A percentile compares a stretch with the other conserved stretches of the same genome.
Conservation (phyloP, 2,797 vertebrate species). For the Bryconaethiops microstoma region DNA sequence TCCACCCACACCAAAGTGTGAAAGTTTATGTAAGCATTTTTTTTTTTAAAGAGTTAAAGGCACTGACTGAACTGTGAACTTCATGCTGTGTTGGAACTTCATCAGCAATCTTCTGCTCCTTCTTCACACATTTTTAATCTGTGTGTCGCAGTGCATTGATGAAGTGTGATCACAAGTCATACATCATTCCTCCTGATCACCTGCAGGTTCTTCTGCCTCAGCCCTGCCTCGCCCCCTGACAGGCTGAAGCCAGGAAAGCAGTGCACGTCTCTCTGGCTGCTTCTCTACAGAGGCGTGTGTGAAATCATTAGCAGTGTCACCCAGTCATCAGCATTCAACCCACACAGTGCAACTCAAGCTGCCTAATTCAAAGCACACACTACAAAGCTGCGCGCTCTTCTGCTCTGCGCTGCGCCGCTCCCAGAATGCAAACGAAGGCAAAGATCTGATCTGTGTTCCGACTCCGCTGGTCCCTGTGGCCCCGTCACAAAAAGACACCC, state of each 20-base stretch:
- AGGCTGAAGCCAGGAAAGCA: slow-evolving; percentile 24
- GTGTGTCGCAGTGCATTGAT: slow-evolving; percentile 15
- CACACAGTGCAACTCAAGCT: slow-evolving; percentile 41
- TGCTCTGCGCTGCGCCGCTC: slow-evolving; percentile 48
- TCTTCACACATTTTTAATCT: slow-evolving; percentile 27
- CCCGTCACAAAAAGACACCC: slow-evolving; percentile 44
- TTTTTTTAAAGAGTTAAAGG: slow-evolving; percentile 13
- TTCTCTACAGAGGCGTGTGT: slow-evolving; percentile 29
- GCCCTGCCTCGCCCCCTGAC: slow-evolving; percentile 3
- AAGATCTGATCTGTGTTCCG: slow-evolving; percentile 34
- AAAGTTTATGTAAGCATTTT: not conserved
- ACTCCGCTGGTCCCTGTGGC: slow-evolving; percentile 29
- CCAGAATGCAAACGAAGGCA: slow-evolving; percentile 49
- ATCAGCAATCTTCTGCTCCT: not conserved
- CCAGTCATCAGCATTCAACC: slow-evolving; percentile 41
- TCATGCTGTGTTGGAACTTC: not conserved
- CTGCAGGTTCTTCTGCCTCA: slow-evolving; percentile 20
- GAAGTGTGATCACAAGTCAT: slow-evolving; percentile 36
- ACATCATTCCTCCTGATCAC: slow-evolving; percentile 36
- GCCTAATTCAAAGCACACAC: slow-evolving; percentile 56
- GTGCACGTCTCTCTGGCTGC: not conserved
- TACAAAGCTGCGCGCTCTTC: slow-evolving; percentile 54
- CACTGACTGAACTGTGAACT: not conserved
- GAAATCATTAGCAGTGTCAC: slow-evolving; percentile 56
- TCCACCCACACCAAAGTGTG: no score